Evolutionary conservation across 1,140 invertebrate species (phyloP), one percentile per base, ranked within the genome.

Genomic region (Hyles euphorbiae): DNA sequence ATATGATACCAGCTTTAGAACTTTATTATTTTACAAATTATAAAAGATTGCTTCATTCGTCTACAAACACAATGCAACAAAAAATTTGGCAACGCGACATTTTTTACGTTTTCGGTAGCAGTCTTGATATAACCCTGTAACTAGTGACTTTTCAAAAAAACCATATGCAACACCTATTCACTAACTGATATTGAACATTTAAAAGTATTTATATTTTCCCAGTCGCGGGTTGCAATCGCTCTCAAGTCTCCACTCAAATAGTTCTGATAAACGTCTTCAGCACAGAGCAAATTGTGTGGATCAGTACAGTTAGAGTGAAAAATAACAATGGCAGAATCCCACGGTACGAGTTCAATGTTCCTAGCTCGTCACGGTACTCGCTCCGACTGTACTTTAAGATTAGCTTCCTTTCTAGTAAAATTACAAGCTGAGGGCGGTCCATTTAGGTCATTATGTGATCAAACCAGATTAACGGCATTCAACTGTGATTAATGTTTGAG

Each of bases 321-420:
- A 74, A 49, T 64, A 67, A 76, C 76, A 84, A 76, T 78, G 68
- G 72, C 68, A 64, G 58, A 58, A 74, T 84, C 79, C 74, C 78
- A 81, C 79, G 74, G 72, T 64, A 47, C 51, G 61, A 63, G 79
- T 70, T 74, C 68, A 70, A 74, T 60, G 74, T 50, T 70, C 73
- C 56, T 61, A 56, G 60, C 63, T 54, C 76, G 71, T 80, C 71
- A 81, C 74, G 78, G 61, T 70, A 62, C 74, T 72, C 68, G 70
- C 63, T 52, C 66, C 53, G 60, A 73, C 60, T 72, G 68, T 73
- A 74, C 65, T 12, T 67, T 54, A 57, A 72, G 67, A 75, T 76
- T 70, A 64, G 67, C 57, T 54, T 53, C 69, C 68, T 68, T 65
- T 68, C 65, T 58, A 58, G 53, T 65, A 57, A 45, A 47, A 62